A percentile compares a stretch with the other conserved stretches of the same genome.
These are phyloP conservation scores for Pollenia griseotomentosa DNA, from an alignment of 2,888 invertebrate genomes.

Conservation along the genomic window DNA sequence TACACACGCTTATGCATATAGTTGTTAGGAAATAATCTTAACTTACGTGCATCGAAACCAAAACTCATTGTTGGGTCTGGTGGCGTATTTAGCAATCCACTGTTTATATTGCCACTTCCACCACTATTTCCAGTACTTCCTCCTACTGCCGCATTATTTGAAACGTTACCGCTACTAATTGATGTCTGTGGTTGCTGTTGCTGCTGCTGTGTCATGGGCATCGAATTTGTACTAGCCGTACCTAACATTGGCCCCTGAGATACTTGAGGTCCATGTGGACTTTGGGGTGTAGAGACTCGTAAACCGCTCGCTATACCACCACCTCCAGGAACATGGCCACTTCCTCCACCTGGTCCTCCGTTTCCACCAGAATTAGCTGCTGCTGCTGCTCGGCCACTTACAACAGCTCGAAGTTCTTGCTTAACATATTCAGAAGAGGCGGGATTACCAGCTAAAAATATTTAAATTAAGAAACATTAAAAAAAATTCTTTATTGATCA, in stretches of 20 bases:
- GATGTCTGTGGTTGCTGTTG: slow-evolving; percentile 65
- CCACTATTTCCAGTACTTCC: slow-evolving; percentile 48
- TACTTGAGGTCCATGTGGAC: slow-evolving; percentile 80
- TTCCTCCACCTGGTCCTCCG: slow-evolving; percentile 76
- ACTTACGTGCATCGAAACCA: slow-evolving; percentile 84
- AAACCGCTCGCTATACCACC: slow-evolving; percentile 70
- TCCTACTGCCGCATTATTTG: slow-evolving; percentile 40
- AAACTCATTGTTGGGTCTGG: slow-evolving; percentile 83
- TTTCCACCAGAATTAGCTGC: slow-evolving; percentile 78
- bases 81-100: slow-evolving; percentile 82
- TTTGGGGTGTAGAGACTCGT: slow-evolving; percentile 82
- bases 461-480: slow-evolving; percentile 64
- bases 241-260: slow-evolving; percentile 82
- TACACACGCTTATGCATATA: too few species aligned
- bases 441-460: slow-evolving; percentile 85
- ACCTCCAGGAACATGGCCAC: slow-evolving; percentile 61
- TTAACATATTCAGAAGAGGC: slow-evolving; percentile 94
- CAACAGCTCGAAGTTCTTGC: slow-evolving; percentile 94
- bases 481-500: not conserved
- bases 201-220: slow-evolving; percentile 76
- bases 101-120: slow-evolving; percentile 73
- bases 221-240: slow-evolving; percentile 81
- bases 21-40: too few species aligned
- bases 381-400: slow-evolving; percentile 90
- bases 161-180: slow-evolving; percentile 44